Evolutionary conservation across 1,140 invertebrate species (phyloP).

Genomic region (Drosophila pachea): DNA sequence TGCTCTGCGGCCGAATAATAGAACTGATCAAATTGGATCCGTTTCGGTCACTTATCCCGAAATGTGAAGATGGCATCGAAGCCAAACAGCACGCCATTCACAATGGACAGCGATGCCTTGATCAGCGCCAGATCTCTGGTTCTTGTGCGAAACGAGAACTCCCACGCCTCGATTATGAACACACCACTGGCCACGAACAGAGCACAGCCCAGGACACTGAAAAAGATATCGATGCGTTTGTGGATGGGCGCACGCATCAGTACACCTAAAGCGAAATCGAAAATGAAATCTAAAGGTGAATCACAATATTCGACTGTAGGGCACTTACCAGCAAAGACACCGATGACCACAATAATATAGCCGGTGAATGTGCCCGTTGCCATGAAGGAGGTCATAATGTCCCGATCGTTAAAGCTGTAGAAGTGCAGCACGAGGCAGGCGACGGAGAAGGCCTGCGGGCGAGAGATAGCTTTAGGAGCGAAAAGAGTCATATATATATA

Average conservation of each 20-base stretch:
- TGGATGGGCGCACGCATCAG: slow-evolving; percentile 83
- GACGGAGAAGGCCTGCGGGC: slow-evolving; percentile 63
- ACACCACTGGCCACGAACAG: slow-evolving; percentile 86
- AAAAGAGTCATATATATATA: neutral
- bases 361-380: slow-evolving; percentile 76
- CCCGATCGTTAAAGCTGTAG: slow-evolving; percentile 78
- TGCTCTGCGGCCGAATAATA: neutral
- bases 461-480: neutral
- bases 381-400: slow-evolving; percentile 75
- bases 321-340: slow-evolving; percentile 69
- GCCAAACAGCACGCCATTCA: slow-evolving; percentile 85
- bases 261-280: slow-evolving; percentile 79
- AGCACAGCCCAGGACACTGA: slow-evolving; percentile 84
- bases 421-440: slow-evolving; percentile 74
- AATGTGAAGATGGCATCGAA: slow-evolving; percentile 88
- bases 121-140: slow-evolving; percentile 83
- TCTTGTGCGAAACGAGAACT: slow-evolving; percentile 73
- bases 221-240: slow-evolving; percentile 86
- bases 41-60: slow-evolving; percentile 79
- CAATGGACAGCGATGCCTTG: slow-evolving; percentile 86
- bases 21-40: too few relatives aligned
- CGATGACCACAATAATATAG: slow-evolving; percentile 71
- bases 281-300: neutral
- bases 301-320: neutral
- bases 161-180: slow-evolving; percentile 82